Evolutionary conservation across 2,113 vertebrate genomes (phyloP), one percentile per base, ranked within the genome.

Genomic region (Echinops telfairi): DNA sequence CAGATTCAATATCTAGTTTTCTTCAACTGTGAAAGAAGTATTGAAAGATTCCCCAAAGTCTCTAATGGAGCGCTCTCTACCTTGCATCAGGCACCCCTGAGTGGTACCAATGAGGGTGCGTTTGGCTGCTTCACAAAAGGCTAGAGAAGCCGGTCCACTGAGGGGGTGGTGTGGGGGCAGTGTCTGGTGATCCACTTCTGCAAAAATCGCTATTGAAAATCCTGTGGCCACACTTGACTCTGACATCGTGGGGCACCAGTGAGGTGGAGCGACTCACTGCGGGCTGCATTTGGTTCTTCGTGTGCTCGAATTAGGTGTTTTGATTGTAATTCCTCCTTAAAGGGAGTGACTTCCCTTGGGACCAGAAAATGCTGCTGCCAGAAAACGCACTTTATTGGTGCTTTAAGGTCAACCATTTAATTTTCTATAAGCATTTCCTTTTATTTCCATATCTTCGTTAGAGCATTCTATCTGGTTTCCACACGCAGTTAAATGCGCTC

Each of bases 381-480:
- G 76, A 92, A 95, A 96, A 86, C 60, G 58, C 38, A 70, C 53
- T 40, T 92, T 90, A 38, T 81, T 77, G 25, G 20, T 33, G 36
- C 14, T 90, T 95, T 95, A 73, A 92, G 96, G 85, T 84, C 88
- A 97, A 94, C 43, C 77, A 62, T 87, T 90, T 93, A 88, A 86
- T 90, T 93, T 93, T 86, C 80, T 43, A n/a, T 82, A 83, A 95
- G 90, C 36, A 70, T 58, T 91, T 94, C 64, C 83, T 87, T 95
- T 86, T 92, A 92, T 94, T 94, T 94, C 84, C 86, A 58, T 92
- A 78, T 90, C 91, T 94, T 95, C 92, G 81, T 96, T 96, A 89
- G 68, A 81, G 73, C 53, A 81, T 58, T 64, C 83, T 92, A 53
- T 10, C 47, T 53, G 47, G 47, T 53, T 53, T 53, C 70, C 89